A percentile compares a stretch with the other conserved stretches of the same genome.
phyloP scores from a whole-genome alignment of 1,140 invertebrate genomes.

The Rhysida immarginata region DNA sequence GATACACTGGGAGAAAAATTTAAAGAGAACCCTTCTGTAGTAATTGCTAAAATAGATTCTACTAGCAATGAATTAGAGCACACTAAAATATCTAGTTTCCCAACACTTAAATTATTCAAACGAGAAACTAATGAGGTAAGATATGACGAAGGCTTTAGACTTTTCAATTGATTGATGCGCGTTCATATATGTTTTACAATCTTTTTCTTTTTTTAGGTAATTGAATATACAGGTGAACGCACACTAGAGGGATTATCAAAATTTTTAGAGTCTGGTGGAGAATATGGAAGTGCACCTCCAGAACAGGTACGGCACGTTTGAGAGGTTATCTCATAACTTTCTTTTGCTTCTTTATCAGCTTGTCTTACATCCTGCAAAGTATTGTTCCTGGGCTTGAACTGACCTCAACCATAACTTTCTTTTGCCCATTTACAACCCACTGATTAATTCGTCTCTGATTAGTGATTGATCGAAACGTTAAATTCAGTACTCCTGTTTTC shows the following conservation, averaged over 20 bases:
- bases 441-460: neutral
- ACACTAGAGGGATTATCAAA: neutral
- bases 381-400: no score
- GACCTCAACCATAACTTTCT: neutral
- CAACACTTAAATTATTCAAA: constrained; percentile 89
- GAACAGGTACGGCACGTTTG: constrained; percentile 11
- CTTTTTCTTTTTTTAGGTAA: neutral
- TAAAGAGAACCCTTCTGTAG: constrained; percentile 61
- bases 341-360: neutral
- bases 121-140: constrained; percentile 77
- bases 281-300: neutral
- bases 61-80: constrained; percentile 93
- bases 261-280: constrained; percentile 2
- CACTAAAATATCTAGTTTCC: constrained; percentile 88
- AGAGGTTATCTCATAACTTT: neutral
- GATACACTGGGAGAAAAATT: constrained; percentile 78
- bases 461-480: neutral
- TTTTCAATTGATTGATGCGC: neutral
- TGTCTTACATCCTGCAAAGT: neutral
- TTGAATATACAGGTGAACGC: constrained; percentile 7
- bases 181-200: neutral
- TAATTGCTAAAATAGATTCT: constrained; percentile 97
- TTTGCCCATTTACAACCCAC: neutral
- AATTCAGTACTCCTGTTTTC: neutral
- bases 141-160: neutral